Percentiles rank a stretch among this genome's conserved stretches.
These are phyloP conservation scores for Cochlearius cochlearius DNA, from an alignment of 2,113 vertebrate species.

Conservation along the genomic window DNA sequence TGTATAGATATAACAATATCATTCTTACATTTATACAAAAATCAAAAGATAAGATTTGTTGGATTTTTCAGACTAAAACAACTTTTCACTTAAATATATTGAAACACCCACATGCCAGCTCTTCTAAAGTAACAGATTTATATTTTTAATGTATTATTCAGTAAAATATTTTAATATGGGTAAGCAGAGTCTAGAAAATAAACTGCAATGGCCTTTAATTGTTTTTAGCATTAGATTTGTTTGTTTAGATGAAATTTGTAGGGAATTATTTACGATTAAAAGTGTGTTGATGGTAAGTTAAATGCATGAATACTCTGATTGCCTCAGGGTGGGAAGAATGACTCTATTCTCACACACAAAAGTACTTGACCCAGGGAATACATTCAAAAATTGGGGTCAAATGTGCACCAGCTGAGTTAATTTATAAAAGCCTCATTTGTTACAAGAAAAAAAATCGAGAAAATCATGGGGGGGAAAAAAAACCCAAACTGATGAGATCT, in stretches of 20 bases:
- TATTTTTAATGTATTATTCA: neutral
- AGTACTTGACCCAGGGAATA: slow-evolving; percentile 43
- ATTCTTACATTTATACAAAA: neutral
- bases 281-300: neutral
- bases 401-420: slow-evolving; percentile 56
- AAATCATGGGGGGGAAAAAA: neutral
- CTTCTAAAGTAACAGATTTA: neutral
- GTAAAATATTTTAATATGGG: neutral
- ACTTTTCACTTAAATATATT: neutral
- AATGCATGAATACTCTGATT: neutral
- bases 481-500: neutral
- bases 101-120: neutral
- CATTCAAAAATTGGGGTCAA: slow-evolving; percentile 61
- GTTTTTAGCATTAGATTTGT: neutral
- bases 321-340: slow-evolving; percentile 22
- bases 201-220: neutral
- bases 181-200: neutral
- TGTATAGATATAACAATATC: neutral
- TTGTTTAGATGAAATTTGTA: neutral
- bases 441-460: neutral
- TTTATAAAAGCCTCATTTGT: slow-evolving; percentile 50
- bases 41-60: neutral
- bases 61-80: neutral
- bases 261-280: slow-evolving; percentile 6
- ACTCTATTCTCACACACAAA: slow-evolving; percentile 10